Conservation (phyloP, 2,113 vertebrate genomes). For the Perca schrenkii region DNA sequence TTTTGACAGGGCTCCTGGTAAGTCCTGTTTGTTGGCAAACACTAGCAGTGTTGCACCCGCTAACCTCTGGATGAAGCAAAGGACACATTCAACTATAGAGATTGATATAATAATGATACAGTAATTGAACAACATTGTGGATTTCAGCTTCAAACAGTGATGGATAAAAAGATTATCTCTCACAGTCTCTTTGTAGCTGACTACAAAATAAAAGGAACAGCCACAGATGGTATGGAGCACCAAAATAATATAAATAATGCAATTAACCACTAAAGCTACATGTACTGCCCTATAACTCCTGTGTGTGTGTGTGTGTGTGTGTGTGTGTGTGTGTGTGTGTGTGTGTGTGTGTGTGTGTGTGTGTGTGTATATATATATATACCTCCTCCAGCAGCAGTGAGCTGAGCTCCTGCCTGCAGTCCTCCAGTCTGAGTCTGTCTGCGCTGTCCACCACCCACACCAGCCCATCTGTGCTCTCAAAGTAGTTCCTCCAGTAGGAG, state of each 20-base stretch:
- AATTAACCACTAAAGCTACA: not conserved
- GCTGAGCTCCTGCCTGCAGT: constrained; percentile 88
- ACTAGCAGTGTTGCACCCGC: constrained; percentile 91
- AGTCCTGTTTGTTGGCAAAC: constrained; percentile 94
- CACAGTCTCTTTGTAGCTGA: not conserved
- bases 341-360: too few relatives aligned
- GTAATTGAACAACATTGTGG: not conserved
- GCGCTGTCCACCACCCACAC: constrained; percentile 97
- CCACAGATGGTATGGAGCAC: not conserved
- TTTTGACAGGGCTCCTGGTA: constrained; percentile 89
- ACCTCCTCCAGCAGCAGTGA: constrained; percentile 91
- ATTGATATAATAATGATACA: not conserved
- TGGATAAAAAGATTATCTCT: not conserved
- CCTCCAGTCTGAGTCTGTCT: constrained; percentile 89
- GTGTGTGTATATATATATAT: not conserved
- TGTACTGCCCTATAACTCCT: not conserved
- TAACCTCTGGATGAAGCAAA: constrained; percentile 83
- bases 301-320: constrained; percentile 20
- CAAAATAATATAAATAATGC: not conserved
- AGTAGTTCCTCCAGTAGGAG: constrained; percentile 96
- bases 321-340: not conserved
- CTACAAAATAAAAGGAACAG: not conserved
- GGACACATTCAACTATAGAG: not conserved
- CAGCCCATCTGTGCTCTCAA: constrained; percentile 94
- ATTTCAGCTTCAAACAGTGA: not conserved